Evolutionary conservation across 2,888 invertebrate species (phyloP).

Genomic region (Hypselothyrea guttata): DNA sequence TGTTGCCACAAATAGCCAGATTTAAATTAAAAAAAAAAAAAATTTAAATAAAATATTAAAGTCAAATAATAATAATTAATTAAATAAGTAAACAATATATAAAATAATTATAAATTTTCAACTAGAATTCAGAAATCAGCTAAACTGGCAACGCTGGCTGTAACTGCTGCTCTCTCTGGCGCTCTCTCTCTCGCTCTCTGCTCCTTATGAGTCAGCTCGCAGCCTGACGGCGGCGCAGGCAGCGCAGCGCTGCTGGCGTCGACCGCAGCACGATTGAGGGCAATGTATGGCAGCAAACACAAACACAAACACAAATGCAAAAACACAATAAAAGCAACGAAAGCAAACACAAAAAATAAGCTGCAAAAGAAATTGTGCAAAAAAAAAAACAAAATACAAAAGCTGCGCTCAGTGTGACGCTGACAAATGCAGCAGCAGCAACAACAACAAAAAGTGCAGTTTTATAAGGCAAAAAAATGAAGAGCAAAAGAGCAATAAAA

Average conservation of each 20-base stretch:
- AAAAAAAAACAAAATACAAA: constrained; percentile 55
- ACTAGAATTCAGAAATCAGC: too few species aligned
- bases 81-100: too few species aligned
- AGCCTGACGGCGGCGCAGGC: constrained; percentile 24
- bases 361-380: constrained; percentile 53
- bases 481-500: constrained; percentile 5
- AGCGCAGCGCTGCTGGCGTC: constrained; percentile 35
- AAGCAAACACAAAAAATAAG: constrained; percentile 10
- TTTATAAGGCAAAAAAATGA: too few species aligned
- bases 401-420: constrained; percentile 34
- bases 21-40: too few species aligned
- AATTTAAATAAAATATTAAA: too few species aligned
- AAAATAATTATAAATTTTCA: too few species aligned
- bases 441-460: constrained; percentile 32
- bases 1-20: too few species aligned
- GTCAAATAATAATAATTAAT: too few species aligned
- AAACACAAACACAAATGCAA: constrained; percentile 15
- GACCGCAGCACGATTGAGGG: constrained; percentile 51
- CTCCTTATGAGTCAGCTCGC: constrained; percentile 57
- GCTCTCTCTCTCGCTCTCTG: constrained; percentile 32
- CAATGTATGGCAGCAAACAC: constrained; percentile 52
- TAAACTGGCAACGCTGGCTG: too few species aligned
- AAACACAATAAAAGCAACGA: constrained; percentile 13
- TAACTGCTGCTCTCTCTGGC: not conserved
- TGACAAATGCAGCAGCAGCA: constrained; percentile 48